A percentile compares a stretch with the other conserved stretches of the same genome.
These are phyloP conservation scores for Okapia johnstoni DNA, from an alignment of 2,113 vertebrate genomes.

Conservation along the genomic window DNA sequence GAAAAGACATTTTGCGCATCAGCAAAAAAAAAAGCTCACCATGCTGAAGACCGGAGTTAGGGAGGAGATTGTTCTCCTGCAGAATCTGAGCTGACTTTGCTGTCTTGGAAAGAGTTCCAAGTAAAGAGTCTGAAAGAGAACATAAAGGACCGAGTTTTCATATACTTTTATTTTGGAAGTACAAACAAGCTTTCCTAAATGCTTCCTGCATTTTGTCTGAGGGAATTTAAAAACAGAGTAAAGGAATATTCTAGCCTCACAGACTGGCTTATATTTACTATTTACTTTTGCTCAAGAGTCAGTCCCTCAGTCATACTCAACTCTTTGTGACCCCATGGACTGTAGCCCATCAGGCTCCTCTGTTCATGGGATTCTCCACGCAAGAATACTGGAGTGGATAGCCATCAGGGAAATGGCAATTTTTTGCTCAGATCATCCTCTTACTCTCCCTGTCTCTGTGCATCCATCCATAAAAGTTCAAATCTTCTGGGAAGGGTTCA, in stretches of 20 bases:
- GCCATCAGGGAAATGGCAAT: background rate
- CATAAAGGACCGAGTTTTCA: conserved; percentile 17
- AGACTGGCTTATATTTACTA: background rate
- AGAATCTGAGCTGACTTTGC: conserved; percentile 24
- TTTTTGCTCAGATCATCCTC: background rate
- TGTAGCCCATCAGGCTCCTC: background rate
- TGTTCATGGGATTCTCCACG: background rate
- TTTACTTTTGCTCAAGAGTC: background rate
- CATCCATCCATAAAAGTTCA: background rate
- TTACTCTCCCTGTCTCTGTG: background rate
- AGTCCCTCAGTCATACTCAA: background rate
- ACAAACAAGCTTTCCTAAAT: background rate
- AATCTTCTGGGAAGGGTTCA: background rate
- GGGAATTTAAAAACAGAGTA: background rate
- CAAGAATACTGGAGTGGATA: background rate
- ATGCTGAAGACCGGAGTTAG: background rate
- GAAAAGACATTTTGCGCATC: conserved; percentile 37
- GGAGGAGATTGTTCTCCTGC: background rate
- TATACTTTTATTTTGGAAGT: background rate
- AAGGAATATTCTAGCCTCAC: background rate
- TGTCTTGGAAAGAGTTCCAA: background rate
- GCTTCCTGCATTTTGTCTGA: background rate
- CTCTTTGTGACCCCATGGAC: background rate
- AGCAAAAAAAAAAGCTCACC: conserved; percentile 29
- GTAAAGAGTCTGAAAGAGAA: background rate